Conservation (phyloP, 2,888 invertebrate genomes). For the Aleiodes leptofemur region DNA sequence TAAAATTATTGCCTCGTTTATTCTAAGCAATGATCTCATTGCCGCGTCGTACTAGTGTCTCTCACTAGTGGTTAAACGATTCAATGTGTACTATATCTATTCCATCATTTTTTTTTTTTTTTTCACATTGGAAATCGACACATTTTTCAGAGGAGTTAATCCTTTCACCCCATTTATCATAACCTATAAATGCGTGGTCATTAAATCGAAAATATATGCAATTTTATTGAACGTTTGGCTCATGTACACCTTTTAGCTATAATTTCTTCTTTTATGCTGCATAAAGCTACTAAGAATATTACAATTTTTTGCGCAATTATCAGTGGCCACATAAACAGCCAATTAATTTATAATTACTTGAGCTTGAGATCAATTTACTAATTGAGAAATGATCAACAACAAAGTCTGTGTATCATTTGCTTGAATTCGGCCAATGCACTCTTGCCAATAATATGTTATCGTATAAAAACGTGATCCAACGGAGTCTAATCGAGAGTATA, state of each 20-base stretch:
- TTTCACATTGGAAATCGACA: slow-evolving; percentile 29
- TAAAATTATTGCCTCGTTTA: slow-evolving; percentile 73
- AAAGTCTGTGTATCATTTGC: slow-evolving; percentile 23
- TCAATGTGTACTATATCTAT: slow-evolving; percentile 35
- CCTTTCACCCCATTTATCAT: slow-evolving; percentile 35
- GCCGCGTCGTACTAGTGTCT: slow-evolving; percentile 52
- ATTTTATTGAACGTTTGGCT: not conserved
- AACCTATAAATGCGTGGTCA: slow-evolving; percentile 21
- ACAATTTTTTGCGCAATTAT: slow-evolving; percentile 19
- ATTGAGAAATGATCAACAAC: not conserved
- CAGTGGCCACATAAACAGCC: not conserved
- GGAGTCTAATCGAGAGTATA: slow-evolving; percentile 62
- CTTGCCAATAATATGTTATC: slow-evolving; percentile 50
- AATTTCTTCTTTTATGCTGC: no score
- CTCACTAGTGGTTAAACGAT: slow-evolving; percentile 30
- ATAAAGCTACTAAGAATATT: no score
- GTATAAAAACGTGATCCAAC: slow-evolving; percentile 39
- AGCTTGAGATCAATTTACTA: slow-evolving; percentile 24
- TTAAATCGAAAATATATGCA: slow-evolving; percentile 1
- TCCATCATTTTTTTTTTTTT: slow-evolving; percentile 53
- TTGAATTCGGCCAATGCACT: slow-evolving; percentile 48
- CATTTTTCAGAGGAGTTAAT: slow-evolving; percentile 3
- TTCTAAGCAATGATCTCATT: slow-evolving; percentile 74
- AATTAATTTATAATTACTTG: not conserved
- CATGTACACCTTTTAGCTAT: no score